Percentiles rank a stretch among this genome's conserved stretches.
Conservation (phyloP, 2,888 invertebrate species). For the Drosophila stalkeri region DNA sequence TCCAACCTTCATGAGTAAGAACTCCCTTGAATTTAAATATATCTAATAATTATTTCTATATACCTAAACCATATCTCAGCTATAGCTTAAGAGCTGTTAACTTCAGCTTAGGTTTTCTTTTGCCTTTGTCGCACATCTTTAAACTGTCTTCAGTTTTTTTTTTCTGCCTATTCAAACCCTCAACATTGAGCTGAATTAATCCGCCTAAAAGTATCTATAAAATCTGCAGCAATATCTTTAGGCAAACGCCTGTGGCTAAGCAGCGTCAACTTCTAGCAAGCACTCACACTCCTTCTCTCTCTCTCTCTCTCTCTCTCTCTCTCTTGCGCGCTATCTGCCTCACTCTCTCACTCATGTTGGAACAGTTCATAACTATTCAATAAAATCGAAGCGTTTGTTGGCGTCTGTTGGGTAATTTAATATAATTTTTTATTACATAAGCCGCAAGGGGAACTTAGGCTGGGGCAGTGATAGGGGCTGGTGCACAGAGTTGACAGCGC, state of each 20-base stretch:
- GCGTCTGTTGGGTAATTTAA: slow-evolving; percentile 77
- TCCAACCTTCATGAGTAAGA: background rate
- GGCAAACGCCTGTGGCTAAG: slow-evolving; percentile 7
- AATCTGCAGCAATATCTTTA: slow-evolving; percentile 17
- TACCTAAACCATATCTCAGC: background rate
- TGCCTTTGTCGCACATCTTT: background rate
- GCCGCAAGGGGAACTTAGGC: slow-evolving; percentile 24
- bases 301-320: background rate
- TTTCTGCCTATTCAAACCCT: background rate
- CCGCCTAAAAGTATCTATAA: slow-evolving; percentile 25
- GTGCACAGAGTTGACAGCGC: background rate
- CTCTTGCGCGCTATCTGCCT: background rate
- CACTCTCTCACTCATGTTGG: slow-evolving; percentile 3
- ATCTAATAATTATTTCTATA: background rate
- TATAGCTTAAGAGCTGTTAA: background rate
- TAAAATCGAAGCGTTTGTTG: slow-evolving; percentile 65
- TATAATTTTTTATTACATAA: slow-evolving; percentile 81
- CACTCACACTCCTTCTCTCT: background rate
- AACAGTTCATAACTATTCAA: slow-evolving; percentile 62
- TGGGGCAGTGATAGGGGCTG: background rate
- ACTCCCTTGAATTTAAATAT: background rate
- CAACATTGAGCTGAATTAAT: slow-evolving; percentile 7
- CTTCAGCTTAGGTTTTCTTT: background rate
- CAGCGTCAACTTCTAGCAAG: slow-evolving; percentile 8
- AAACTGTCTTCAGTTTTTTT: background rate